phyloP scores from a whole-genome alignment of 2,113 vertebrate genomes.

The Tyrannus savana region DNA sequence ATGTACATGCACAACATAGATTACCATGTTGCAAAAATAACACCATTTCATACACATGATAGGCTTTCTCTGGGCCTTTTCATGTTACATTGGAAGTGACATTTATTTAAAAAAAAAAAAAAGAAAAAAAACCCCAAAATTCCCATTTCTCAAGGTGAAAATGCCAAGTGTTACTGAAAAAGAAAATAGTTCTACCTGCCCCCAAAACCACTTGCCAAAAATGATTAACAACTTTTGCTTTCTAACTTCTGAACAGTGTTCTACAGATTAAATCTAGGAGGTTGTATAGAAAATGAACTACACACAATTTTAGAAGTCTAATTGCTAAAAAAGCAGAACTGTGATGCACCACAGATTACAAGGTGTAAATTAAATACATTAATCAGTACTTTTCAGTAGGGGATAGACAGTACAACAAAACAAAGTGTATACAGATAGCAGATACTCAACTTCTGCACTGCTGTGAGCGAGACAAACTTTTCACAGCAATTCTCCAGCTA shows the following conservation, averaged over 20 bases:
- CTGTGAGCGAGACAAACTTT: background rate
- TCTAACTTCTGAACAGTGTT: background rate
- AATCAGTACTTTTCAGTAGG: background rate
- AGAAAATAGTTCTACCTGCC: background rate
- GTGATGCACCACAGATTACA: background rate
- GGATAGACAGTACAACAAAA: background rate
- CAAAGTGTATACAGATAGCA: background rate
- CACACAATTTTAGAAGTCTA: background rate
- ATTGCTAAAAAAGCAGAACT: background rate
- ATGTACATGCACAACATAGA: background rate
- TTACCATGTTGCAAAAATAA: background rate
- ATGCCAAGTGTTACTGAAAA: background rate
- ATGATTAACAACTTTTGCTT: background rate
- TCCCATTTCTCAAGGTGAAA: background rate
- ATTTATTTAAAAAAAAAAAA: background rate
- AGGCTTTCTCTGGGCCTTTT: background rate
- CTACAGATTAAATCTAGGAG: background rate
- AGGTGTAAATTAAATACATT: background rate
- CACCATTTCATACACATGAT: background rate
- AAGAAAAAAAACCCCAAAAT: no score
- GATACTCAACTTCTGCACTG: background rate
- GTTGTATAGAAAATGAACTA: background rate
- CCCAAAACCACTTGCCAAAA: background rate
- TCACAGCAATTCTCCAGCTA: background rate
- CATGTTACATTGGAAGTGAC: background rate